Percentiles rank a stretch among this genome's conserved stretches.
phyloP scores from a whole-genome alignment of 2,888 invertebrate species.

The Griposia aprilina region DNA sequence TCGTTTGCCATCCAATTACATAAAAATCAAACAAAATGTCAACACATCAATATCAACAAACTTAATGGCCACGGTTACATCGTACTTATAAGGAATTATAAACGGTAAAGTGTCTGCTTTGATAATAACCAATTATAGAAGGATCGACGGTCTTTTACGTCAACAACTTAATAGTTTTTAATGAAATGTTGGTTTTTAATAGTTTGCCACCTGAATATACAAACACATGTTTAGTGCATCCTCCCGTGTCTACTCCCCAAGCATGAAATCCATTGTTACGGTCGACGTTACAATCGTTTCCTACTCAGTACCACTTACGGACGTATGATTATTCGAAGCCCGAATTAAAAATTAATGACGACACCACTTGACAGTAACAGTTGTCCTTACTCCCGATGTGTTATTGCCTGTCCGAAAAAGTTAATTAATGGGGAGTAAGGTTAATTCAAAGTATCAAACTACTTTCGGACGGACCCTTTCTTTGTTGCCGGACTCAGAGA shows the following conservation, averaged over 20 bases:
- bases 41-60: slow-evolving; percentile 13
- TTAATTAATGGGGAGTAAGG: no score
- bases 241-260: background rate
- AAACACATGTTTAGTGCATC: background rate
- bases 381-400: no score
- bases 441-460: no score
- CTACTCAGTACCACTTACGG: no score
- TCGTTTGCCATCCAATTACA: slow-evolving; percentile 10
- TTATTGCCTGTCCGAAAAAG: no score
- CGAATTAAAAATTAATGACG: no score
- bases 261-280: no score
- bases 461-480: no score
- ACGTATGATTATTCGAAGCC: no score
- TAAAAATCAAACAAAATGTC: slow-evolving; percentile 17
- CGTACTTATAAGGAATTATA: slow-evolving; percentile 28
- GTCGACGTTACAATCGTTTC: no score
- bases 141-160: slow-evolving; percentile 1
- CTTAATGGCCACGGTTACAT: slow-evolving; percentile 24
- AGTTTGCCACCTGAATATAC: background rate
- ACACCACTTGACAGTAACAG: no score
- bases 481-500: no score
- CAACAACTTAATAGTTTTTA: slow-evolving; percentile 5
- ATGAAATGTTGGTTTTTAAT: background rate
- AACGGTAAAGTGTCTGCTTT: slow-evolving; percentile 28
- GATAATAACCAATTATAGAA: slow-evolving; percentile 12